These are phyloP conservation scores for Delichon dasypus DNA, from an alignment of 2,797 vertebrate genomes.

Conservation along the genomic window DNA sequence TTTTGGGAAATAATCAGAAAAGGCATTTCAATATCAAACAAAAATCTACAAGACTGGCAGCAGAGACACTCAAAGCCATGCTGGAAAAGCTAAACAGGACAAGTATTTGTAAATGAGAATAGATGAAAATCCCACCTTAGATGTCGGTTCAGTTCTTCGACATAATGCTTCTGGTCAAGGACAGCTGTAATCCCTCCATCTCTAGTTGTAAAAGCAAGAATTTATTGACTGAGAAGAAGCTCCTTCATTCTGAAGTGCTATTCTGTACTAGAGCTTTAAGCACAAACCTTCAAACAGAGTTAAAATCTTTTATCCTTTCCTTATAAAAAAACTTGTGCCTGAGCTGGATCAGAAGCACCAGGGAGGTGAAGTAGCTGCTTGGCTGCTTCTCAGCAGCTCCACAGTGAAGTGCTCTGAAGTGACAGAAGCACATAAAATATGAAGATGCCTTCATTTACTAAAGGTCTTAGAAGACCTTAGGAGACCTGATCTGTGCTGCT, in stretches of 20 bases:
- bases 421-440: neutral
- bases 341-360: neutral
- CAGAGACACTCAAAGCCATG: neutral
- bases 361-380: neutral
- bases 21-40: neutral
- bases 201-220: conserved; percentile 73
- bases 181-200: conserved; percentile 90
- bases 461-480: neutral
- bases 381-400: neutral
- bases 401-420: neutral
- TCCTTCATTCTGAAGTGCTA: neutral
- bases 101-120: neutral
- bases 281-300: neutral
- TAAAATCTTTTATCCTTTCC: neutral
- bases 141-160: conserved; percentile 95
- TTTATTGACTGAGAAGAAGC: neutral
- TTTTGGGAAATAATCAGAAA: neutral
- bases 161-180: conserved; percentile 98
- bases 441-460: neutral
- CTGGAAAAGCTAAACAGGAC: neutral
- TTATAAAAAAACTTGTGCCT: neutral
- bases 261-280: neutral
- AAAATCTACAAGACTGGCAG: neutral
- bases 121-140: conserved; percentile 77
- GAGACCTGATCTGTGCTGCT: neutral